These are phyloP conservation scores for Theristicus caerulescens DNA, from an alignment of 2,113 vertebrate species.

Conservation along the genomic window DNA sequence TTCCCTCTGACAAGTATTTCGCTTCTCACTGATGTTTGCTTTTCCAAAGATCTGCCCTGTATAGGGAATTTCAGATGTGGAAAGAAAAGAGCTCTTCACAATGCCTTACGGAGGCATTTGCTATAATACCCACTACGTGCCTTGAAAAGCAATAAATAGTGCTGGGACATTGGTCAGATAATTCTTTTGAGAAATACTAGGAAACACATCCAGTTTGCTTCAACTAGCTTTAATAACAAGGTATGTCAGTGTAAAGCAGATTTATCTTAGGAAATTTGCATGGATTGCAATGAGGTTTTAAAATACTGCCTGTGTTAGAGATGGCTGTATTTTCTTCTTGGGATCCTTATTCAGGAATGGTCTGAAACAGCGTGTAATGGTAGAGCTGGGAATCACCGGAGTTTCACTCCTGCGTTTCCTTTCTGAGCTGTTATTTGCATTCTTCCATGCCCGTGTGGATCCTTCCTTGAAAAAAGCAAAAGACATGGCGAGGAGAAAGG, in stretches of 20 bases:
- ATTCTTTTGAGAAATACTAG: background rate
- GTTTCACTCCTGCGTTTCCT: background rate
- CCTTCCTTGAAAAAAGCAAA: background rate
- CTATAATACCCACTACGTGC: background rate
- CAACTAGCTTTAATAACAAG: background rate
- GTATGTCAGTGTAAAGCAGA: background rate
- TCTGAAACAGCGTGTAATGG: background rate
- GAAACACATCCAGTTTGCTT: background rate
- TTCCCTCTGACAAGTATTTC: background rate
- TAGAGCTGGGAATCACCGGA: background rate
- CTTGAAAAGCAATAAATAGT: background rate
- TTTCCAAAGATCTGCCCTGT: constrained; percentile 8
- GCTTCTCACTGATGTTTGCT: background rate
- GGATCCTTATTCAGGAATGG: background rate
- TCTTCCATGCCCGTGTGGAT: background rate
- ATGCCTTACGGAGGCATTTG: background rate
- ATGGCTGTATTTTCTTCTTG: background rate
- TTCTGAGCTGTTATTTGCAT: background rate
- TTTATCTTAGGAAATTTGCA: background rate
- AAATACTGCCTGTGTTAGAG: background rate
- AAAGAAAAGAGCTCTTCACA: background rate
- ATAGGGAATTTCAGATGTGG: background rate
- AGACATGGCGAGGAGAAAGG: background rate
- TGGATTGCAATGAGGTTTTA: background rate
- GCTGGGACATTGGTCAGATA: background rate